phyloP scores from a whole-genome alignment of 2,888 invertebrate genomes.

The Rhimphoctona megacephalus region DNA sequence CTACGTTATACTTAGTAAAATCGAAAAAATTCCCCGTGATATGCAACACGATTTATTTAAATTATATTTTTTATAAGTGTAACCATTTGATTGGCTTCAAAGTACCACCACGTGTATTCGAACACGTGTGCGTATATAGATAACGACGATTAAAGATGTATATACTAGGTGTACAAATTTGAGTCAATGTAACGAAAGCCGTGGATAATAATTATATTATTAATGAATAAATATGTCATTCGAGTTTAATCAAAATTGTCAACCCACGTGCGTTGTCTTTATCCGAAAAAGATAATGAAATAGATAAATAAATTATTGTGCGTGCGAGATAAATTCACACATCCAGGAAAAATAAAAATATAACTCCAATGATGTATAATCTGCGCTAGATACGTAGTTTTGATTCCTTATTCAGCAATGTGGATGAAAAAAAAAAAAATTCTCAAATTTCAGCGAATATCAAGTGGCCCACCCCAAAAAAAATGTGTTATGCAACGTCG shows the following conservation, averaged over 20 bases:
- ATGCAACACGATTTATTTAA: constrained; percentile 9
- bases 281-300: not conserved
- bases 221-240: not conserved
- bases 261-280: not conserved
- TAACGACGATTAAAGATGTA: constrained; percentile 18
- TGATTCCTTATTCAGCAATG: not conserved
- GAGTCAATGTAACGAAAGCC: not conserved
- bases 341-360: not conserved
- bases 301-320: not conserved
- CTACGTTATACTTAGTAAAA: constrained; percentile 13
- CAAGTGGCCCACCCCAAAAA: not conserved
- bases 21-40: not conserved
- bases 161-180: not conserved
- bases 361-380: not conserved
- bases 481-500: not conserved
- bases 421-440: not conserved
- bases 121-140: too few relatives aligned
- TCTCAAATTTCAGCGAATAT: not conserved
- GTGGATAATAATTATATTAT: not conserved
- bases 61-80: constrained; percentile 57
- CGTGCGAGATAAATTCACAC: not conserved
- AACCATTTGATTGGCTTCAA: not conserved
- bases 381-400: not conserved
- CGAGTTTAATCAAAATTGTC: constrained; percentile 25
- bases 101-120: not conserved